Conservation (phyloP, 2,113 vertebrate genomes). For the Spilogale gracilis region DNA sequence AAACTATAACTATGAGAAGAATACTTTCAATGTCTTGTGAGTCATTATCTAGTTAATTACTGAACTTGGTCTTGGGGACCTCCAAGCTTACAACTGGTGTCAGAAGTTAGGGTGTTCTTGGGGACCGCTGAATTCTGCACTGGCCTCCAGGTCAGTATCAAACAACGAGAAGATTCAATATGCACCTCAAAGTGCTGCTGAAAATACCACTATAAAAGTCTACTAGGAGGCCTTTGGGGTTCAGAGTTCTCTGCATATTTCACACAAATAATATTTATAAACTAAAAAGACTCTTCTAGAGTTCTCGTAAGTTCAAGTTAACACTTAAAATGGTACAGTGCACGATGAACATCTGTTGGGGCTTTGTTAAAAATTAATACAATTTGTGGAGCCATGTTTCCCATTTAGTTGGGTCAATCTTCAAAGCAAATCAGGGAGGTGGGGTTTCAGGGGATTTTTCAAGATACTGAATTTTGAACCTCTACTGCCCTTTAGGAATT, state of each 20-base stretch:
- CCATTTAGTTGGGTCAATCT: not conserved
- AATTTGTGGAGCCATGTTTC: not conserved
- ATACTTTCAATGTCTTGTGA: not conserved
- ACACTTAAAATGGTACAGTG: not conserved
- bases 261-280: slow-evolving; percentile 15
- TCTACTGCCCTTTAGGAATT: not conserved
- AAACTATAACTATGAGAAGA: not conserved
- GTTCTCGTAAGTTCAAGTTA: not conserved
- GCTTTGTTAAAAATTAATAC: slow-evolving; percentile 7
- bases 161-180: not conserved
- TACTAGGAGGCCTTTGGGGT: not conserved
- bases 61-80: not conserved
- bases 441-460: not conserved
- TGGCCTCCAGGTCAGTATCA: not conserved
- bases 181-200: not conserved
- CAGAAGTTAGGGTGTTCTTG: not conserved
- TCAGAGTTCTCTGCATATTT: not conserved
- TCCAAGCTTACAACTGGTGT: not conserved
- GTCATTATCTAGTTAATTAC: not conserved
- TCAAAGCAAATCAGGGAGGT: slow-evolving; percentile 47
- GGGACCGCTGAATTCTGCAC: not conserved
- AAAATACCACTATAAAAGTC: not conserved
- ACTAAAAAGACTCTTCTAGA: not conserved
- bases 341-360: not conserved
- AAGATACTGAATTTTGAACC: not conserved